phyloP scores from a whole-genome alignment of 2,888 invertebrate genomes.

The Sesia apiformis region DNA sequence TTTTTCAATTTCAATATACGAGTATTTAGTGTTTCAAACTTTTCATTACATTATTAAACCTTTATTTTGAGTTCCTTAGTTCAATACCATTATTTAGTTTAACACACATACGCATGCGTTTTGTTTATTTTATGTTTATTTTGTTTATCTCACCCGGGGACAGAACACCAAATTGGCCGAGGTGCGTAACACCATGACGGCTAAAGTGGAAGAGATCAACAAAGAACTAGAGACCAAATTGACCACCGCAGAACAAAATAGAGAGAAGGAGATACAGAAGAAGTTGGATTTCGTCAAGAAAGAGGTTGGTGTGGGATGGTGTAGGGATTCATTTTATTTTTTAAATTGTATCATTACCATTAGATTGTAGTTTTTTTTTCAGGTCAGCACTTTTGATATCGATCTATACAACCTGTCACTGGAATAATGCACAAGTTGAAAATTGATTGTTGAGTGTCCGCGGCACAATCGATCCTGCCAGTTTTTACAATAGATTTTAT shows the following conservation, averaged over 20 bases:
- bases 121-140: conserved; percentile 18
- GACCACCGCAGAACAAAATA: conserved; percentile 86
- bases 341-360: background rate
- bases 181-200: conserved; percentile 78
- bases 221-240: conserved; percentile 83
- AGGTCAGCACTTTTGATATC: too few relatives aligned
- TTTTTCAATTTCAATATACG: too few relatives aligned
- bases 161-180: conserved; percentile 81
- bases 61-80: background rate
- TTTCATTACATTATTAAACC: background rate
- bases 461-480: too few relatives aligned
- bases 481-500: too few relatives aligned
- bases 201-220: conserved; percentile 79
- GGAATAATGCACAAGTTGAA: too few relatives aligned
- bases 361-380: too few relatives aligned
- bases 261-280: conserved; percentile 89
- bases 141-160: conserved; percentile 30
- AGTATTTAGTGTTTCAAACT: too few relatives aligned
- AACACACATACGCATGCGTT: conserved; percentile 5
- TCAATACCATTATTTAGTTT: background rate
- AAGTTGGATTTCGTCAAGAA: conserved; percentile 89
- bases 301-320: conserved; percentile 70
- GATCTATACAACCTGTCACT: too few relatives aligned
- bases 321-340: background rate
- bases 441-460: too few relatives aligned